Percentiles rank a stretch among this genome's conserved stretches.
These are phyloP conservation scores for Buathra laborator DNA, from an alignment of 2,888 invertebrate species.

Conservation along the genomic window DNA sequence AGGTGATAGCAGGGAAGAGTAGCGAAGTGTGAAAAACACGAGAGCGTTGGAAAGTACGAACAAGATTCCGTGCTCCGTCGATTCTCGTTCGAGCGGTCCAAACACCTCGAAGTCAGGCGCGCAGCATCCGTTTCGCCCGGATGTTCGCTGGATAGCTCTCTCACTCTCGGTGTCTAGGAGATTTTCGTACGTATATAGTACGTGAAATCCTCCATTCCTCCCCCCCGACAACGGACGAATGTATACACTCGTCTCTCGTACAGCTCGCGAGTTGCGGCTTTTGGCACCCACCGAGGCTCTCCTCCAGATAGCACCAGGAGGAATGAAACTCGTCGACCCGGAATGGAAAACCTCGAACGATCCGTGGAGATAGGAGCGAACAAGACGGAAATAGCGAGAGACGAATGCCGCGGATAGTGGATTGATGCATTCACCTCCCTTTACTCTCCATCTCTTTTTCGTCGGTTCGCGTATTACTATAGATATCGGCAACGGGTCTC, in stretches of 20 bases:
- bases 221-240: too few relatives aligned
- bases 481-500: not conserved
- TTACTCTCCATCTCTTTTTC: not conserved
- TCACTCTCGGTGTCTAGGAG: conserved; percentile 2
- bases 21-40: conserved; percentile 14
- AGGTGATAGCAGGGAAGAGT: conserved; percentile 1
- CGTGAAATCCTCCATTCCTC: not conserved
- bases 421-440: conserved; percentile 5
- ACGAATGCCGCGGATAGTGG: not conserved
- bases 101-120: conserved; percentile 17
- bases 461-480: not conserved
- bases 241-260: not conserved
- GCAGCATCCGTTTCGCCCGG: not conserved
- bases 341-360: conserved; percentile 7
- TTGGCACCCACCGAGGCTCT: not conserved
- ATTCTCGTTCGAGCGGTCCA: conserved; percentile 34
- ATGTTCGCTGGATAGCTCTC: not conserved
- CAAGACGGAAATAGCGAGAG: not conserved
- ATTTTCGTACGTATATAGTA: not conserved
- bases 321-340: conserved; percentile 20
- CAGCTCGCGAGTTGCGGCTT: conserved; percentile 5
- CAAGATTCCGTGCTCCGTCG: conserved; percentile 36
- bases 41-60: conserved; percentile 21
- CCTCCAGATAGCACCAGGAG: not conserved
- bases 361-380: not conserved